Evolutionary conservation across 2,888 invertebrate species (phyloP).

Genomic region (Octodonta nipae): DNA sequence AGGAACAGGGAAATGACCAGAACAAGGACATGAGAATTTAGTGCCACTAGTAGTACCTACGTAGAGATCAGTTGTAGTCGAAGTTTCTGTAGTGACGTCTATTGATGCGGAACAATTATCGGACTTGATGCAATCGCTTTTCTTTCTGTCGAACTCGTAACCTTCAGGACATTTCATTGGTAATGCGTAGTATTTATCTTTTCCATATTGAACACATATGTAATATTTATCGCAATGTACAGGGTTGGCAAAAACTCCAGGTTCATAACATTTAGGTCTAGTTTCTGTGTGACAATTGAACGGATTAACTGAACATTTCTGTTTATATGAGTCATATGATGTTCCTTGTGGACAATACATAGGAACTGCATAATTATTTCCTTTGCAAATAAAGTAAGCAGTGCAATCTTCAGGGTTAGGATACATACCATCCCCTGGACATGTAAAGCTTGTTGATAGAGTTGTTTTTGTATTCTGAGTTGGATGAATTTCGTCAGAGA

Average conservation of each 20-base stretch:
- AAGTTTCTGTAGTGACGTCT: no score
- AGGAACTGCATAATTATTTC: slow-evolving; percentile 15
- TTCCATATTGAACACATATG: slow-evolving; percentile 38
- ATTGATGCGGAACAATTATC: no score
- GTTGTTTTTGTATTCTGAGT: slow-evolving; percentile 5
- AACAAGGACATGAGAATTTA: no score
- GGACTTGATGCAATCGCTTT: no score
- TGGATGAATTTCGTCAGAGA: no score
- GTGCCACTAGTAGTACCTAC: no score
- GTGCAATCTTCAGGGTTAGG: slow-evolving; percentile 22
- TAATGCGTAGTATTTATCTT: no score
- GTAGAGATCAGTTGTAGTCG: no score
- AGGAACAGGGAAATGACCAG: no score
- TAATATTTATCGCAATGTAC: slow-evolving; percentile 41
- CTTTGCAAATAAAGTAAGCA: slow-evolving; percentile 23
- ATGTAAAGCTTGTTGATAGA: slow-evolving; percentile 14
- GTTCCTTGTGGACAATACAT: slow-evolving; percentile 21
- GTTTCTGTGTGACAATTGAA: slow-evolving; percentile 25
- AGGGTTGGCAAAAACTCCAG: slow-evolving; percentile 39
- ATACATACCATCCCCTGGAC: slow-evolving; percentile 20
- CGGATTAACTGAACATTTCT: slow-evolving; percentile 21
- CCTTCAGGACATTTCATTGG: no score
- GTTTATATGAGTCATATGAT: slow-evolving; percentile 19
- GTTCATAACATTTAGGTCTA: slow-evolving; percentile 21
- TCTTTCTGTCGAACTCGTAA: no score